Evolutionary conservation across 1,140 invertebrate genomes (phyloP), one percentile per base, ranked within the genome.

Genomic region (Drosophila oshimai): DNA sequence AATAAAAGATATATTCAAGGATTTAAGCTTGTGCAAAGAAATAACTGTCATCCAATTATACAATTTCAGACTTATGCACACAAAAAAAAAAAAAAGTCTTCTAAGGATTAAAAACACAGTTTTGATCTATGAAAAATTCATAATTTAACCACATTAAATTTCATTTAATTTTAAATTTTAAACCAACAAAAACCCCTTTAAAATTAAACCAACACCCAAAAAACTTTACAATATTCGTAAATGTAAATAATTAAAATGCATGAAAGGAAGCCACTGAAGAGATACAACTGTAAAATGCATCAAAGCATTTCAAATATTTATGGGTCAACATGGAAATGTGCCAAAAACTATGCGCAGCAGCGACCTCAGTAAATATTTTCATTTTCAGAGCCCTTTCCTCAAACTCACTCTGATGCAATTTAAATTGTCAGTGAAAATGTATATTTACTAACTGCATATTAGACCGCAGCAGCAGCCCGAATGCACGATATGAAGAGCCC

Each of bases 241-340:
- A 17, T 33, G 18, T 65, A 31, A 64, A 65, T 65, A 65, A 65
- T 65, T 65, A 41, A 65, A 41, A 26, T 24, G 37, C 15, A 12
- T 20, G 20, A 24, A 37, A 47, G 28, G 13, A 18, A 15, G 26
- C 7, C n/a, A 33, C 3, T 12, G 33, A 15, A 6, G 39, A 67
- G 44, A 65, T 41, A 65, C 17, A 67, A 50, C 49, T 65, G 58
- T 37, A 49, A 65, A 41, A 65, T 67, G 60, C 61, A 50, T 67
- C 62, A 67, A 67, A 72, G 31, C 45, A 72, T 39, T 72, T 72
- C 39, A 72, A 72, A 72, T 72, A 72, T 72, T 72, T 72, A 72
- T 72, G 68, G 68, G 45, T 72, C 68, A 72, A 57, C 49, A 69
- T 22, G 45, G 49, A 70, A 55, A 69, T 50, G 39, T 51, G 55